Base-by-base conservation (phyloP, 1,140 invertebrate genomes). In the Brachionus rubens region DNA sequence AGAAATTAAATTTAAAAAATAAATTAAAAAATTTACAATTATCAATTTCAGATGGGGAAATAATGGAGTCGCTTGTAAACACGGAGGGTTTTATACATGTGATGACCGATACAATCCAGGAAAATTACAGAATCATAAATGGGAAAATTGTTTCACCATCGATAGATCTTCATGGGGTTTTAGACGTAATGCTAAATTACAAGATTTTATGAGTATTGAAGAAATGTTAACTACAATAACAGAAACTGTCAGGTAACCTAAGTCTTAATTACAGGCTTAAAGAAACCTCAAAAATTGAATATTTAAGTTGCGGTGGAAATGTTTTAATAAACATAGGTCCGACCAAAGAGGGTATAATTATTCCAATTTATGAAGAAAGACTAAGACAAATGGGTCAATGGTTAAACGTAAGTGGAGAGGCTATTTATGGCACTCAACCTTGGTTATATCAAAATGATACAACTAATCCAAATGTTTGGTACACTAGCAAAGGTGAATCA, bases 251-350 rank as follows among this genome's bases (percentile, higher is more conserved):
- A 72, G 67, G 67, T 70, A 30, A 16, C 6, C 12, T 28, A 54
- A 30, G n/a, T 10, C 6, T n/a, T n/a, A n/a, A n/a, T n/a, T n/a
- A n/a, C n/a, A n/a, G n/a, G n/a, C n/a, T n/a, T n/a, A n/a, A n/a
- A n/a, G n/a, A n/a, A n/a, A n/a, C n/a, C n/a, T n/a, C n/a, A n/a
- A n/a, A n/a, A n/a, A n/a, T n/a, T n/a, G n/a, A n/a, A n/a, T 62
- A 30, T 48, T 70, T 10, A n/a, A 92, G 91, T 78, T 93, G 91
- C 81, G 91, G 91, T 83, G 92, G 92, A 33, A 96, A 96, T 85
- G 85, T 92, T 9, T 82, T 96, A 6, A 89, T 96, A 78, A 96
- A 96, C 82, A 88, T 96, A 77, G 93, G 94, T 0, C 94, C 94
- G 12, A 93, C 92, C 0, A 90, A 90, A 80, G 91, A 94, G 79